Conservation (phyloP, 2,113 vertebrate species). For the Bos taurus region ARS-UCD2.0 NC_037331.1:87682001-87682500, state of each 20-base stretch:
- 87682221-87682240: neutral
- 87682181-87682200: constrained; percentile 51
- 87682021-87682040: neutral
- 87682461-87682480: neutral
- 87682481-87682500: neutral
- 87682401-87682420: neutral
- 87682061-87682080: constrained; percentile 35
- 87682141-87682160: constrained; percentile 44
- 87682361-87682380: neutral
- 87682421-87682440: neutral
- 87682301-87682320: neutral
- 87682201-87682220: constrained; percentile 17
- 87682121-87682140: constrained; percentile 59
- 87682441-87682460: neutral
- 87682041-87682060: neutral
- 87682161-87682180: neutral
- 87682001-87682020: neutral
- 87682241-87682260: neutral
- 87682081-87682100: constrained; percentile 8
- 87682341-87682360: neutral
- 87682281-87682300: neutral
- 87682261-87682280: neutral
- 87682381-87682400: neutral
- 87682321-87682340: neutral
- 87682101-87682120: constrained; percentile 39